Base-by-base conservation (phyloP, 2,888 invertebrate species). In the Dorcus parallelipipedus region DNA sequence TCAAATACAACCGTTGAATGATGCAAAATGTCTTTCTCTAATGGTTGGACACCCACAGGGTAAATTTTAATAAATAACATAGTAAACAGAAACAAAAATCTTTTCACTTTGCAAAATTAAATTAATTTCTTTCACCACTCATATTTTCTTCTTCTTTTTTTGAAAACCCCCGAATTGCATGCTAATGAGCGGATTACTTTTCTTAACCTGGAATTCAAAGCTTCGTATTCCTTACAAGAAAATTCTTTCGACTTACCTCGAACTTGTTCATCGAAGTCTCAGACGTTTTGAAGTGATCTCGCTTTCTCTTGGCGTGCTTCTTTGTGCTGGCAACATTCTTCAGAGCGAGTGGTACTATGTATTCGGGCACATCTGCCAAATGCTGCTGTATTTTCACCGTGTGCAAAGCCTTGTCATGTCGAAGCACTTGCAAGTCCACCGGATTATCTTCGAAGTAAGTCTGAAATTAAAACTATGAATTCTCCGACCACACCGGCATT, bases 371-470 rank as follows among this genome's bases (percentile, higher is more conserved):
- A 75, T 97, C 89, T 26, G 91, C 85, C 61, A 98, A 78, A 77
- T 97, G 96, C 1, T 87, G 83, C 73, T 95, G 93, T 7, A 90
- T 79, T 73, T 87, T 86, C 1, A 95, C 91, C 0, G 92, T 91
- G 69, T 93, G 93, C 14, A 95, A 77, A 0, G 92, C 90, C 76
- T 90, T 91, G 72, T 95, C 94, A 62, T 95, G 88, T 5, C 94
- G 81, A 48, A 97, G 77, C 0, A 95, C 89, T 67, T 91, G 87
- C 51, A 95, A 77, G 76, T 97, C 97, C 4, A 86, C 83, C 0
- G 96, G 93, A 78, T 97, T 95, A 68, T 95, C 93, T 72, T 93
- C 91, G 76, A 97, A 97, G 79, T 93, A 95, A 20, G 90, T 87
- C 88, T 90, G 76, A 51, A 76, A 76, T 65, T 62, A 60, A 49